A percentile compares a stretch with the other conserved stretches of the same genome.
Conservation (phyloP, 2,113 vertebrate genomes). For the Scomber scombrus region DNA sequence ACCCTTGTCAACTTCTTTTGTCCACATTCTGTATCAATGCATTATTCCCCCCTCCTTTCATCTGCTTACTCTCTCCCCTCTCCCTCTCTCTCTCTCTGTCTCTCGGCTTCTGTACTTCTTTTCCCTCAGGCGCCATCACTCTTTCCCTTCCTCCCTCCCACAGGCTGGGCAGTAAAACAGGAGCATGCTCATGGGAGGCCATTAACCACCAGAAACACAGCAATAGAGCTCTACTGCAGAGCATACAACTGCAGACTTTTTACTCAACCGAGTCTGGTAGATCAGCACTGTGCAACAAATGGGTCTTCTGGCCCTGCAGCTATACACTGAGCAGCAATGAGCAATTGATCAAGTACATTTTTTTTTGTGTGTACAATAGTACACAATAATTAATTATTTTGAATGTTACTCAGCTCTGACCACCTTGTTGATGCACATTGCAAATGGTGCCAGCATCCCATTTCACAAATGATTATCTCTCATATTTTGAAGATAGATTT, state of each 20-base stretch:
- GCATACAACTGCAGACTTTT: slow-evolving; percentile 57
- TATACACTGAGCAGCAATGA: not conserved
- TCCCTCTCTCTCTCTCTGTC: slow-evolving; percentile 18
- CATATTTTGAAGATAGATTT: no score
- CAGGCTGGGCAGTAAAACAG: slow-evolving; percentile 73
- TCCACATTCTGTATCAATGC: slow-evolving; percentile 10
- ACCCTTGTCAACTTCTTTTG: slow-evolving; percentile 19
- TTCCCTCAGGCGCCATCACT: slow-evolving; percentile 56
- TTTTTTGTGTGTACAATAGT: not conserved
- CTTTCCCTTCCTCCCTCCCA: slow-evolving; percentile 58
- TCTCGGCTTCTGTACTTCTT: slow-evolving; percentile 43
- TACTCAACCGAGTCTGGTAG: slow-evolving; percentile 26
- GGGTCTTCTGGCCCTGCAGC: slow-evolving; percentile 23
- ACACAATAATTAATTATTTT: not conserved
- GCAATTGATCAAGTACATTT: not conserved
- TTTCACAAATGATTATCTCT: no score
- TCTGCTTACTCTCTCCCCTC: slow-evolving; percentile 21
- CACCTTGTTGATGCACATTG: not conserved
- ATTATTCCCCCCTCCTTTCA: slow-evolving; percentile 41
- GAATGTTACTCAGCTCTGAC: not conserved
- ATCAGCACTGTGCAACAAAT: slow-evolving; percentile 30
- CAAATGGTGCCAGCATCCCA: no score
- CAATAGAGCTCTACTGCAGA: slow-evolving; percentile 53
- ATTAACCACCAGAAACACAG: slow-evolving; percentile 72
- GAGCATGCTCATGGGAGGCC: slow-evolving; percentile 73